Conservation (phyloP, 2,888 invertebrate species). For the Sturmia bella region DNA sequence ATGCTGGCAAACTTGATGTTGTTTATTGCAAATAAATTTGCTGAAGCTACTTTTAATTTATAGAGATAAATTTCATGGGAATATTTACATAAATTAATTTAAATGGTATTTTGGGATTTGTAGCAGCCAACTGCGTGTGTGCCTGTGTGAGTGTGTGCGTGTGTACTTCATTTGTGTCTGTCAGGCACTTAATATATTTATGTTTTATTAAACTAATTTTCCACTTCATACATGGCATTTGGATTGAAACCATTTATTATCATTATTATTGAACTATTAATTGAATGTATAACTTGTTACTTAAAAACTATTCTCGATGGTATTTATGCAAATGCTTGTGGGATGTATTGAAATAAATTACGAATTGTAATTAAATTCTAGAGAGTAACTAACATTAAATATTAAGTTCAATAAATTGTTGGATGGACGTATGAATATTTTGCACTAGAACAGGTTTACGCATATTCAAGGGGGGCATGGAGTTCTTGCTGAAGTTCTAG, state of each 20-base stretch:
- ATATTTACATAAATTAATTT: slow-evolving; percentile 32
- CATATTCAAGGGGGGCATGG: too few relatives aligned
- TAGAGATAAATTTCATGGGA: slow-evolving; percentile 14
- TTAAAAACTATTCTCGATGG: background rate
- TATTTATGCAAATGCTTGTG: background rate
- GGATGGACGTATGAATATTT: too few relatives aligned
- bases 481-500: too few relatives aligned
- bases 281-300: slow-evolving; percentile 12
- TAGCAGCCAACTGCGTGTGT: background rate
- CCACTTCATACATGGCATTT: slow-evolving; percentile 6
- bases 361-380: slow-evolving; percentile 5
- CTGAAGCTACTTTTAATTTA: slow-evolving; percentile 23
- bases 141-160: too few relatives aligned
- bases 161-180: too few relatives aligned
- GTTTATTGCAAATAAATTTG: slow-evolving; percentile 24
- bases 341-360: slow-evolving; percentile 21
- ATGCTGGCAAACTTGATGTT: background rate
- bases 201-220: slow-evolving; percentile 25
- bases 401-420: background rate
- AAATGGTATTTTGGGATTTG: slow-evolving; percentile 47
- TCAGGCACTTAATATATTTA: background rate
- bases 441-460: too few relatives aligned
- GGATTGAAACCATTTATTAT: slow-evolving; percentile 11
- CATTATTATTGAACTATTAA: slow-evolving; percentile 26
- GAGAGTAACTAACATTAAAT: slow-evolving; percentile 23